Base-by-base conservation (phyloP, 2,888 invertebrate genomes). In the Bellardia bayeri region DNA sequence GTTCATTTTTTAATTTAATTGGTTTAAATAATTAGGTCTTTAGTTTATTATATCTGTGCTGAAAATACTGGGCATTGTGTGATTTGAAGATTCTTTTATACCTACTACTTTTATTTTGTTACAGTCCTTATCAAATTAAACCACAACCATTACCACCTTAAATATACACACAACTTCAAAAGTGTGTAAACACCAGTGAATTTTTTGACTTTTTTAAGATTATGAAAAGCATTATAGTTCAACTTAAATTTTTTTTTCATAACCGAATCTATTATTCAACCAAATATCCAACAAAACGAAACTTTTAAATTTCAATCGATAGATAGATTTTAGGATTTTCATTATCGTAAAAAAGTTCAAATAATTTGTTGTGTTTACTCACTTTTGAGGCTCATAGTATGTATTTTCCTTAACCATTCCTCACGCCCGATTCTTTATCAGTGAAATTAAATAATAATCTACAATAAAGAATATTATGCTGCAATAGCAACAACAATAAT, bases 61-160 rank as follows among this genome's bases (percentile, higher is more conserved):
- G 42, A 4, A 42, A 82, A 66, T 78, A 51, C 49, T 68, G 45
- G 13, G 0, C 37, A 33, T 9, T 23, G 37, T 6, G 2, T 2
- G 40, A 64, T 11, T 64, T 75, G 8, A 23, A 68, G 30, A 64
- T 66, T 64, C 69, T 85, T 81, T 81, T 85, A 85, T 81, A 85
- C n/a, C n/a, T n/a, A n/a, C 11, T 81, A 81, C 4, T 11, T 33
- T 61, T 14, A 3, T 0, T 11, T 1, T 54, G 6, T 23, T 23
- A 23, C 13, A 66, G 23, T 69, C 61, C 13, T 69, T 79, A 68
- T 61, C 79, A 58, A 49, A 13, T 16, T 49, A 16, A 79, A 68
- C 13, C 56, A 42, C 45, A 61, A 49, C 9, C 14, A 74, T 61
- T 58, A 16, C 37, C 75, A 75, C 7, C 14, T 45, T 54, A 9